Evolutionary conservation across 2,113 vertebrate species (phyloP).

Genomic region (Gallinago undulata): DNA sequence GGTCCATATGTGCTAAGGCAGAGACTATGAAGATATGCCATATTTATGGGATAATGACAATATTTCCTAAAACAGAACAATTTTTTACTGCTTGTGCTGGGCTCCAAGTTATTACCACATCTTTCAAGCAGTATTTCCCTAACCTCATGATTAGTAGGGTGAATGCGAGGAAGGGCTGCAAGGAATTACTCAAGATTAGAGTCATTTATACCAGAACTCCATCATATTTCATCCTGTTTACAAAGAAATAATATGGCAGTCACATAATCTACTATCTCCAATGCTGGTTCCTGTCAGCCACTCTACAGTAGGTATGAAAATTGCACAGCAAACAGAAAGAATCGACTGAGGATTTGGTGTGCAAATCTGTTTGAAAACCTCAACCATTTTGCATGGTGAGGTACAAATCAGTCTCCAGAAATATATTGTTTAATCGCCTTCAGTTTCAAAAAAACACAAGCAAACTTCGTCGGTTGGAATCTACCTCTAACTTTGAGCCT

Average conservation of each 20-base stretch:
- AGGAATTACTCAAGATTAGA: neutral
- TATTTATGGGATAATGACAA: conserved; percentile 41
- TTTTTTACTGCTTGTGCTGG: neutral
- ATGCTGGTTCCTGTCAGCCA: neutral
- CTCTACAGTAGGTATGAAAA: neutral
- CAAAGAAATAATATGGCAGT: neutral
- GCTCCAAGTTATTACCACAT: neutral
- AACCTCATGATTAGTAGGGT: conserved; percentile 31
- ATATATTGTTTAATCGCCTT: neutral
- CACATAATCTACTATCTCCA: neutral
- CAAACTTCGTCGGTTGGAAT: neutral
- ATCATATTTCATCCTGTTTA: neutral
- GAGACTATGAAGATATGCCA: neutral
- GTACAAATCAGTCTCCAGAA: neutral
- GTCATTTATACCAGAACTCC: neutral
- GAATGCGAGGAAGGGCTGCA: neutral
- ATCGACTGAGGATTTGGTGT: neutral
- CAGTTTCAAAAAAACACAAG: neutral
- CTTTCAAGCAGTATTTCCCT: neutral
- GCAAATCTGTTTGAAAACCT: neutral
- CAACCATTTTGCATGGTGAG: neutral
- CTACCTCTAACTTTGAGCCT: neutral
- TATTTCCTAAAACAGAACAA: neutral
- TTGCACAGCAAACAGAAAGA: neutral
- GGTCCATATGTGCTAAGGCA: conserved; percentile 10